These are phyloP conservation scores for Micoletzkya japonica DNA, from an alignment of 2,888 invertebrate species.

Conservation along the genomic window DNA sequence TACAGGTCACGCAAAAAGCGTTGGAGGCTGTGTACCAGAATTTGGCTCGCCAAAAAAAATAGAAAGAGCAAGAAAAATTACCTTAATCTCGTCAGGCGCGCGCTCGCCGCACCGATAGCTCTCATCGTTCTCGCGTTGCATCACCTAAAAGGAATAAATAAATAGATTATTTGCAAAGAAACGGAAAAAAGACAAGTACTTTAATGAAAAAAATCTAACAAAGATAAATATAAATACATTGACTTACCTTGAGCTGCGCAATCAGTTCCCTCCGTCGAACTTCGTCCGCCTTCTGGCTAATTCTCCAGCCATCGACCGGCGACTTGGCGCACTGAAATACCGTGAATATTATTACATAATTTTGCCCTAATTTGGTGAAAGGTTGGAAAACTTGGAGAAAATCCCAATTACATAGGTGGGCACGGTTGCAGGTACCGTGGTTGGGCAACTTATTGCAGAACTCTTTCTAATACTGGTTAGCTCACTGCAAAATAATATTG, in stretches of 20 bases:
- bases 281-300: neutral
- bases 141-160: neutral
- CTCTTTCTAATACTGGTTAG: too few relatives aligned
- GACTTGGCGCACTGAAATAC: constrained; percentile 23
- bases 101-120: neutral
- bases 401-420: too few relatives aligned
- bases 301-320: constrained; percentile 9
- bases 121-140: constrained; percentile 21
- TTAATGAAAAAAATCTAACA: too few relatives aligned
- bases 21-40: neutral
- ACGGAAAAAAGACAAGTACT: too few relatives aligned
- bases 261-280: constrained; percentile 16
- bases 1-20: too few relatives aligned
- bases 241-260: constrained; percentile 1
- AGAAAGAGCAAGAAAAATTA: neutral
- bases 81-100: neutral
- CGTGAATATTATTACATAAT: too few relatives aligned
- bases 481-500: neutral
- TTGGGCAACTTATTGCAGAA: too few relatives aligned
- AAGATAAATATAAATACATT: too few relatives aligned
- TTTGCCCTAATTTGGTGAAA: too few relatives aligned
- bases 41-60: neutral
- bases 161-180: too few relatives aligned
- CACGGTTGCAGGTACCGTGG: too few relatives aligned
- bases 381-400: too few relatives aligned